phyloP scores from a whole-genome alignment of 2,888 invertebrate species.

The Chalcis sispes region DNA sequence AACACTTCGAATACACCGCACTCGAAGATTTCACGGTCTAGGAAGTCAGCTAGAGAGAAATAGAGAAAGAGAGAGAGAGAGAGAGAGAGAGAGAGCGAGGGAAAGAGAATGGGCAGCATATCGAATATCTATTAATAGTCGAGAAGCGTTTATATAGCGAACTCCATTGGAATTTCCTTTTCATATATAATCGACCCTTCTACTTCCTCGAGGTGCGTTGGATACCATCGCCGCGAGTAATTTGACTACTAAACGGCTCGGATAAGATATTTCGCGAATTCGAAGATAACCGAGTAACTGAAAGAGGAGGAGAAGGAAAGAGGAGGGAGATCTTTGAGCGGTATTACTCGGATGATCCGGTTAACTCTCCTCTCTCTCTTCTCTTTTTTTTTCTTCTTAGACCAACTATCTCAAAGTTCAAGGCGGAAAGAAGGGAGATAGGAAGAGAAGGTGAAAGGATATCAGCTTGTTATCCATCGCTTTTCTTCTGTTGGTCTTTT shows the following conservation, averaged over 20 bases:
- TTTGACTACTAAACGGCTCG: constrained; percentile 40
- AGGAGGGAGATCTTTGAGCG: background rate
- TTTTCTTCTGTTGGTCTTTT: no score
- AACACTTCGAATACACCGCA: no score
- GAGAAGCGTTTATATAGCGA: constrained; percentile 31
- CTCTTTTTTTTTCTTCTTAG: constrained; percentile 1
- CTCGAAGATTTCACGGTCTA: no score
- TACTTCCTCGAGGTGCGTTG: background rate
- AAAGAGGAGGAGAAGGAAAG: background rate
- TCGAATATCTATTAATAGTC: constrained; percentile 52
- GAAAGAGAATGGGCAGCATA: constrained; percentile 32
- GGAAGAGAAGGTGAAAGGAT: background rate
- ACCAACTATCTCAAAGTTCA: constrained; percentile 32
- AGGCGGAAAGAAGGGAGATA: background rate
- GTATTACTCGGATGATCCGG: constrained; percentile 37
- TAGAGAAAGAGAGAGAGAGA: no score
- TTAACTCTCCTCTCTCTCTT: background rate
- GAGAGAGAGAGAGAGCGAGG: no score
- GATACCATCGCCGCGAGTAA: constrained; percentile 26
- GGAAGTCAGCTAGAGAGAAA: no score
- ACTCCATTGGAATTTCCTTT: constrained; percentile 38
- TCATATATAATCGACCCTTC: background rate
- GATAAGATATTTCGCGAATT: constrained; percentile 51
- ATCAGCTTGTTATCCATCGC: background rate
- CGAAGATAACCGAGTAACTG: constrained; percentile 42